Conservation (phyloP, 2,797 vertebrate species). For the Gymnocypris eckloni region DNA sequence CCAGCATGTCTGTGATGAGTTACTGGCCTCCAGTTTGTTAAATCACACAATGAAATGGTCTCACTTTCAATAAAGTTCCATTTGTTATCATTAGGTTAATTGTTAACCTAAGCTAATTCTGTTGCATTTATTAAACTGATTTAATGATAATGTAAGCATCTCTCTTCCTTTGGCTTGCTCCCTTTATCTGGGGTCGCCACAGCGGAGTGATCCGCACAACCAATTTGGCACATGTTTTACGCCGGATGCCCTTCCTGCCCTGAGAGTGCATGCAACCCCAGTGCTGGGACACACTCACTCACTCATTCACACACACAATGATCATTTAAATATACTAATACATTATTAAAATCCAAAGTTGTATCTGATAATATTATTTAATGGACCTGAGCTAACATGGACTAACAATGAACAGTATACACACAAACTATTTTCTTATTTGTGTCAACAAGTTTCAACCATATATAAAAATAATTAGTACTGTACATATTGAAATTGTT, state of each 20-base stretch:
- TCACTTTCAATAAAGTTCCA: background rate
- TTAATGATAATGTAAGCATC: background rate
- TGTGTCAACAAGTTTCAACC: background rate
- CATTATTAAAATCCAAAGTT: background rate
- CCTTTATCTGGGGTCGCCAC: too few relatives aligned
- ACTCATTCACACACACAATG: background rate
- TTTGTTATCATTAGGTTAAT: background rate
- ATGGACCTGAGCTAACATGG: background rate
- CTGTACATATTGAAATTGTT: background rate
- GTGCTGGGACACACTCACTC: too few relatives aligned
- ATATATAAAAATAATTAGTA: background rate
- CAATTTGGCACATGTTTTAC: too few relatives aligned
- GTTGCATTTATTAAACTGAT: background rate
- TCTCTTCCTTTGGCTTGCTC: too few relatives aligned
- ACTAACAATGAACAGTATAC: too few relatives aligned
- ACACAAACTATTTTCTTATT: background rate
- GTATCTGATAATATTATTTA: background rate
- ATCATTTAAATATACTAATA: background rate
- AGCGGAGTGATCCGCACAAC: too few relatives aligned
- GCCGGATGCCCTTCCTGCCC: too few relatives aligned
- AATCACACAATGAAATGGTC: background rate
- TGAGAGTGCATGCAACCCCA: too few relatives aligned
- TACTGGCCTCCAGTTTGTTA: background rate
- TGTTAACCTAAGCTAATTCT: background rate
- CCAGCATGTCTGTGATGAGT: background rate